phyloP scores from a whole-genome alignment of 2,797 vertebrate genomes.

The Somateria mollissima region DNA sequence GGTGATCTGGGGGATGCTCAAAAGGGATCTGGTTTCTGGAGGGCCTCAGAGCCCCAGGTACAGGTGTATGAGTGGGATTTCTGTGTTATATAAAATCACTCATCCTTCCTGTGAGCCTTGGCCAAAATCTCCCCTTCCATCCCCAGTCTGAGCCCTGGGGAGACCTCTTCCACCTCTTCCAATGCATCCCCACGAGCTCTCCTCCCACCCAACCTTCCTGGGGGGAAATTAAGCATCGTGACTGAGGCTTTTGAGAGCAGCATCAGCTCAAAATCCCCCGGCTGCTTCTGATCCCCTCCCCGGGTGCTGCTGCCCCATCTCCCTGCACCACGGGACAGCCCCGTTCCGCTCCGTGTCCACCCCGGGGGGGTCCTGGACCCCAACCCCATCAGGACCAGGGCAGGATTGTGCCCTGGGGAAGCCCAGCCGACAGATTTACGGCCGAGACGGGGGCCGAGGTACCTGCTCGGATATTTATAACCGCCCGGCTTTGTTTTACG shows the following conservation, averaged over 20 bases:
- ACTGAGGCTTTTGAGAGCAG: background rate
- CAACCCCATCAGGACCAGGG: background rate
- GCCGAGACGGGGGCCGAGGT: constrained; percentile 5
- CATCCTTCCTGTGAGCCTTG: background rate
- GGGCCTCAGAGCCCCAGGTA: background rate
- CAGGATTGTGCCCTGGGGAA: constrained; percentile 15
- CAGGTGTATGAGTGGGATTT: background rate
- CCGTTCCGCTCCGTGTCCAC: fast-evolving
- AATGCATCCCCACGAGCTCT: background rate
- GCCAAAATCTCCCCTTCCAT: background rate
- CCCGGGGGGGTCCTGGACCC: fast-evolving
- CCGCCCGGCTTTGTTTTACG: constrained; percentile 54
- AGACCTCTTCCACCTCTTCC: background rate
- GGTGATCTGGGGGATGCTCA: fast-evolving
- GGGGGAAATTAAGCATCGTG: background rate
- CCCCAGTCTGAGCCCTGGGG: fast-evolving
- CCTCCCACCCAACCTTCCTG: fast-evolving
- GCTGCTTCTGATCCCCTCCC: background rate
- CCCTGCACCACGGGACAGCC: background rate
- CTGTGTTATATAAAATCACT: fast-evolving
- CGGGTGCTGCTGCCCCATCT: background rate
- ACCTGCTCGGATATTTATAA: constrained; percentile 69
- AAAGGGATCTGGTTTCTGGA: fast-evolving
- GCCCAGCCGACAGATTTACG: constrained; percentile 29
- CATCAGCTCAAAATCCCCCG: background rate